A percentile compares a stretch with the other conserved stretches of the same genome.
Conservation (phyloP, 2,797 vertebrate genomes). For the Craterocephalus amniculus region DNA sequence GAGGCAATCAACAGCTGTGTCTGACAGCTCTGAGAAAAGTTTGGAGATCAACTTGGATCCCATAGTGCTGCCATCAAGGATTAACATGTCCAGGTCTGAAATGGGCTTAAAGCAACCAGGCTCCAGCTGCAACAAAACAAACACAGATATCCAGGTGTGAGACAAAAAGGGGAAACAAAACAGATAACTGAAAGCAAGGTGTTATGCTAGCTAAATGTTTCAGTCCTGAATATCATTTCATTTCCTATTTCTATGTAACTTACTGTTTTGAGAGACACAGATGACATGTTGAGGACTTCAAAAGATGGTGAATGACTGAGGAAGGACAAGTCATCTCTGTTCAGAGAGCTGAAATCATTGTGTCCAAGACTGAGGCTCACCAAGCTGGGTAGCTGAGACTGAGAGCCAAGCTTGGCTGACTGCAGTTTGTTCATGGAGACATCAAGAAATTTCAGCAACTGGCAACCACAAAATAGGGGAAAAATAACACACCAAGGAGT, state of each 20-base stretch:
- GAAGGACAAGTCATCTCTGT: constrained; percentile 85
- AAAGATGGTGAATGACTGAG: constrained; percentile 83
- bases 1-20: constrained; percentile 82
- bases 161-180: constrained; percentile 41
- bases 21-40: constrained; percentile 86
- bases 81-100: constrained; percentile 80
- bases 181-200: constrained; percentile 24
- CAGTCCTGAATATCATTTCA: constrained; percentile 33
- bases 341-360: constrained; percentile 84
- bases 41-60: constrained; percentile 54
- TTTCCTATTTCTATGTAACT: constrained; percentile 57
- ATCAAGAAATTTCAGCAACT: constrained; percentile 89
- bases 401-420: constrained; percentile 84
- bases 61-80: constrained; percentile 83
- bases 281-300: constrained; percentile 86
- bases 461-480: constrained; percentile 32
- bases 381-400: constrained; percentile 85
- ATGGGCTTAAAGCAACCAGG: constrained; percentile 85
- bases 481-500: background rate
- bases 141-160: constrained; percentile 3
- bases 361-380: constrained; percentile 80
- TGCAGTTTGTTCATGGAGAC: constrained; percentile 87
- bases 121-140: constrained; percentile 82
- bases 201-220: background rate
- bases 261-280: constrained; percentile 86